Percentiles rank a stretch among this genome's conserved stretches.
Evolutionary conservation across 2,797 vertebrate genomes (phyloP).

Genomic region (Karalla daura): DNA sequence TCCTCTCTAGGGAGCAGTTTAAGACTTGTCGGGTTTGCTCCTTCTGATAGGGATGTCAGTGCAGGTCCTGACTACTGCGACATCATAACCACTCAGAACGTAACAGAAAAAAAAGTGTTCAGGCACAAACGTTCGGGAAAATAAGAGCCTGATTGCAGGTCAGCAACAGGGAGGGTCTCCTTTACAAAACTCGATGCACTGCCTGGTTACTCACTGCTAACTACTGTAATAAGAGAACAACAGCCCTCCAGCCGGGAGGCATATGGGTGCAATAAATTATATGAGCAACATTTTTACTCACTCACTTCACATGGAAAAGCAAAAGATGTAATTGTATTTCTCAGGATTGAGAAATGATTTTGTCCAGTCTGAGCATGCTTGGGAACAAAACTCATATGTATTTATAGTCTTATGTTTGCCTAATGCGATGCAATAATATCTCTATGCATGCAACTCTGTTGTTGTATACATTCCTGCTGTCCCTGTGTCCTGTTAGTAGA

Average conservation of each 20-base stretch:
- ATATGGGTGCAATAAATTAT: constrained; percentile 31
- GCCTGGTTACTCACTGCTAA: constrained; percentile 34
- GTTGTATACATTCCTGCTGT: constrained; percentile 57
- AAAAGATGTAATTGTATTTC: constrained; percentile 51
- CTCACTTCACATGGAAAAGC: constrained; percentile 39
- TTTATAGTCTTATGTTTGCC: constrained; percentile 42
- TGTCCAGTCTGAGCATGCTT: constrained; percentile 68
- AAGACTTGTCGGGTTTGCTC: constrained; percentile 85
- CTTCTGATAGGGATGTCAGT: constrained; percentile 79
- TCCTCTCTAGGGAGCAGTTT: constrained; percentile 82
- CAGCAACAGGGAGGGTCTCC: constrained; percentile 41
- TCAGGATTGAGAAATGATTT: constrained; percentile 50
- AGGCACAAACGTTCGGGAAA: constrained; percentile 36
- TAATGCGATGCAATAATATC: constrained; percentile 63
- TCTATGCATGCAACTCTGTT: constrained; percentile 69
- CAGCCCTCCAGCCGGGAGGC: constrained; percentile 33
- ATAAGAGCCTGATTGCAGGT: constrained; percentile 33
- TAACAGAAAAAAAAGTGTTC: constrained; percentile 36
- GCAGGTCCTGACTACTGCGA: constrained; percentile 65
- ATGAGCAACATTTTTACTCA: constrained; percentile 23
- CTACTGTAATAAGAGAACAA: constrained; percentile 3
- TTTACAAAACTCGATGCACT: constrained; percentile 30
- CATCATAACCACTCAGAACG: constrained; percentile 57
- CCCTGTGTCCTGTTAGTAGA: constrained; percentile 39
- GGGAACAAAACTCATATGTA: constrained; percentile 26